Conservation (phyloP, 2,797 vertebrate genomes). For the Sebastes glaucus region DNA sequence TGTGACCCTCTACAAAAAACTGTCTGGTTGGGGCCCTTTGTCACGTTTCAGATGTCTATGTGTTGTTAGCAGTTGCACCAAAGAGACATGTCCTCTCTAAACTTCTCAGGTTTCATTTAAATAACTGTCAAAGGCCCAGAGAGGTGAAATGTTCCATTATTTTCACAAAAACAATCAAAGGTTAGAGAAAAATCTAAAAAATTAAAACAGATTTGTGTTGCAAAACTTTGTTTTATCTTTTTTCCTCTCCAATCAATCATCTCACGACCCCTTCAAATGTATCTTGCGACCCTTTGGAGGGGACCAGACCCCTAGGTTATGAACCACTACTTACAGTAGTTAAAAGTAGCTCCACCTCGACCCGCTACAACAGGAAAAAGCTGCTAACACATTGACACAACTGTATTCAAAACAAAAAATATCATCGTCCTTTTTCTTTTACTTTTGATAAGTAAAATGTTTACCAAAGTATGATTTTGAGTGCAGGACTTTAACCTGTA, state of each 20-base stretch:
- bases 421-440: not conserved
- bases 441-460: not conserved
- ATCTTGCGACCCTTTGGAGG: not conserved
- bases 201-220: not conserved
- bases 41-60: not conserved
- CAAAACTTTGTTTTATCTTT: not conserved
- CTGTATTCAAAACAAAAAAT: not conserved
- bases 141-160: too few relatives aligned
- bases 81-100: not conserved
- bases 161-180: too few relatives aligned
- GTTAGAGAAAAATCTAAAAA: rapidly evolving
- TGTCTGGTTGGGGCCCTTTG: not conserved
- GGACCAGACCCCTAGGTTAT: not conserved
- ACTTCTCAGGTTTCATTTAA: not conserved
- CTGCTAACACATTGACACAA: not conserved
- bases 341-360: rapidly evolving
- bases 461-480: too few relatives aligned
- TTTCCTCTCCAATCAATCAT: not conserved
- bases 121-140: not conserved
- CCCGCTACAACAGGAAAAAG: not conserved
- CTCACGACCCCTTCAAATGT: not conserved
- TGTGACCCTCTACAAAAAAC: too few relatives aligned
- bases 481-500: not conserved
- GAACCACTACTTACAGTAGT: not conserved
- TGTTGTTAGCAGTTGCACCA: not conserved